A percentile compares a stretch with the other conserved stretches of the same genome.
Evolutionary conservation across 1,140 invertebrate genomes (phyloP).

Genomic region (Ceratina australensis): DNA sequence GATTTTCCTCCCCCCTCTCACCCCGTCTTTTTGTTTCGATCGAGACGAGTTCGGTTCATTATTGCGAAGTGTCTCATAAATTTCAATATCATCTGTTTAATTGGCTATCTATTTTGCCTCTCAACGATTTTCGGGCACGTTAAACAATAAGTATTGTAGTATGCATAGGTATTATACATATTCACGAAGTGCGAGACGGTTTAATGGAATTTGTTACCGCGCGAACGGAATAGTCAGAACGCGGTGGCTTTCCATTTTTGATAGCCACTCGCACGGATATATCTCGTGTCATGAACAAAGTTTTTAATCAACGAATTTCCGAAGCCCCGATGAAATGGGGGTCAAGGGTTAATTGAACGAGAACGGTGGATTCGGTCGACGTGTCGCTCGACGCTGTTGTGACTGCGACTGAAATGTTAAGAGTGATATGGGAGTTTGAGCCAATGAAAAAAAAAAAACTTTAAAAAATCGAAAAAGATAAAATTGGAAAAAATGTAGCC

Average conservation of each 20-base stretch:
- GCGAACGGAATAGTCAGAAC: not conserved
- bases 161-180: too few relatives aligned
- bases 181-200: not conserved
- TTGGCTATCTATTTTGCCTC: too few relatives aligned
- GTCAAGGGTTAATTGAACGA: conserved; percentile 26
- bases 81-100: too few relatives aligned
- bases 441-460: too few relatives aligned
- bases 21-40: not conserved
- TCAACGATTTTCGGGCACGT: too few relatives aligned
- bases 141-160: too few relatives aligned
- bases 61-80: too few relatives aligned
- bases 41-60: too few relatives aligned
- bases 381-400: conserved; percentile 2
- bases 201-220: not conserved
- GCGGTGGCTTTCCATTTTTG: not conserved
- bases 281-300: conserved; percentile 37
- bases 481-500: too few relatives aligned
- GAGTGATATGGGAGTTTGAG: too few relatives aligned
- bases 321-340: conserved; percentile 1
- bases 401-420: too few relatives aligned
- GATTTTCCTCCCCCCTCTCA: not conserved
- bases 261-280: not conserved
- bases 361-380: not conserved
- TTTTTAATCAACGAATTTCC: conserved; percentile 43
- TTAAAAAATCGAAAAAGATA: too few relatives aligned